Conservation (phyloP, 2,113 vertebrate species). For the Apteryx mantelli region DNA sequence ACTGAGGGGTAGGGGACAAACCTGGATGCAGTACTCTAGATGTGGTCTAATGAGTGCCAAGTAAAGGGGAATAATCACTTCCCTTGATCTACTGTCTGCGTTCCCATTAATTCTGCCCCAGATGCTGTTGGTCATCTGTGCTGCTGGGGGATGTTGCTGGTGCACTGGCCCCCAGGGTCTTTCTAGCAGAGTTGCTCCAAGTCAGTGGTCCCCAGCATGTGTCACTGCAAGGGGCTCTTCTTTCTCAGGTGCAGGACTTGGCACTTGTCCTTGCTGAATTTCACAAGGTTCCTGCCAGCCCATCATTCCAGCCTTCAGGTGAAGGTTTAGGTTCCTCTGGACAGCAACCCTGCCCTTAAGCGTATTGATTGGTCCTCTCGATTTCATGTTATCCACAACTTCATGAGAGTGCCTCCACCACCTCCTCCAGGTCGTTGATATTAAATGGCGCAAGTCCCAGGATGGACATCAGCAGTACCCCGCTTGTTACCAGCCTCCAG, state of each 20-base stretch:
- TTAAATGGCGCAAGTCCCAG: not conserved
- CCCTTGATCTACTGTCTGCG: no score
- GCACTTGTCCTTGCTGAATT: not conserved
- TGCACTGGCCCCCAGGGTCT: not conserved
- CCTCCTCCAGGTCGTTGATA: not conserved
- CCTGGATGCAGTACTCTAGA: no score
- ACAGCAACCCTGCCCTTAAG: not conserved
- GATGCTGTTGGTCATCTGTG: no score
- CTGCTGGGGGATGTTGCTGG: no score
- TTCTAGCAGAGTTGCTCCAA: not conserved
- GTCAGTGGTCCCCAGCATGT: not conserved
- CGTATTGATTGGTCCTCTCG: not conserved
- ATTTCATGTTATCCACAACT: not conserved
- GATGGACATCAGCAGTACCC: accelerated
- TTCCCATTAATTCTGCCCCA: no score
- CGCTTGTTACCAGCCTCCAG: not conserved
- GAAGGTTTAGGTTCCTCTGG: not conserved
- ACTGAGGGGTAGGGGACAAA: not conserved
- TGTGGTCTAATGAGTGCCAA: not conserved
- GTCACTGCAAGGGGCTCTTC: not conserved
- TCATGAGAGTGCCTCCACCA: not conserved
- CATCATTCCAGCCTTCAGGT: no score
- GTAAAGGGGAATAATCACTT: no score
- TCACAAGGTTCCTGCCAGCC: not conserved
- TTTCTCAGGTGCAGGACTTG: not conserved